Conservation (phyloP, 2,113 vertebrate genomes). For the Salvelinus namaycush region DNA sequence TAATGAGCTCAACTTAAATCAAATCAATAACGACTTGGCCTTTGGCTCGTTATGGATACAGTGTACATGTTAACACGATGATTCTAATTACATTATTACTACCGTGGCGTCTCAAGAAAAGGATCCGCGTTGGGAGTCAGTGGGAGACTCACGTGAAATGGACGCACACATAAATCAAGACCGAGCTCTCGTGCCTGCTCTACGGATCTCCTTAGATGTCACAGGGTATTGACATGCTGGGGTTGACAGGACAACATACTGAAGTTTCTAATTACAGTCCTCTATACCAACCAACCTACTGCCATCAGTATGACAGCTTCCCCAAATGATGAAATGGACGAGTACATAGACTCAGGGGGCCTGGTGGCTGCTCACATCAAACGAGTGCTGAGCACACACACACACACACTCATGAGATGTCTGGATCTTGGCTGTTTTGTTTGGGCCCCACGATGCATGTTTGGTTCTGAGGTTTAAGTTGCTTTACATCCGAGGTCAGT, state of each 20-base stretch:
- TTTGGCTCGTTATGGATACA: not conserved
- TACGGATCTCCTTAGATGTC: not conserved
- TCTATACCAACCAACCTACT: not conserved
- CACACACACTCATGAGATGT: not conserved
- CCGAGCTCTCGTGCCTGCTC: not conserved
- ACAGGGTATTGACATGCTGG: not conserved
- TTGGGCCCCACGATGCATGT: too few relatives aligned
- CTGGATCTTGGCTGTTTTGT: too few relatives aligned
- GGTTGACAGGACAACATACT: not conserved
- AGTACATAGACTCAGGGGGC: slow-evolving; percentile 31
- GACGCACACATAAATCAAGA: not conserved
- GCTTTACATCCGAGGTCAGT: too few relatives aligned
- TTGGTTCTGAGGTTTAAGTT: too few relatives aligned
- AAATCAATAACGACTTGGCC: not conserved
- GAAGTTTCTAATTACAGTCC: not conserved
- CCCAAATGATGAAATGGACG: slow-evolving; percentile 42
- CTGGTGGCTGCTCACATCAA: slow-evolving; percentile 44
- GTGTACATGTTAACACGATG: not conserved
- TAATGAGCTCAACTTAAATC: not conserved
- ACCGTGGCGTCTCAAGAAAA: not conserved
- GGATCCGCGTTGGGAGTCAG: not conserved
- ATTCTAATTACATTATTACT: not conserved
- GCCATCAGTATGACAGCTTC: slow-evolving; percentile 29
- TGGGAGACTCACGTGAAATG: too few relatives aligned
- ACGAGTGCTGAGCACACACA: slow-evolving; percentile 17